Base-by-base conservation (phyloP, 2,113 vertebrate species). In the Elanoides forficatus region DNA sequence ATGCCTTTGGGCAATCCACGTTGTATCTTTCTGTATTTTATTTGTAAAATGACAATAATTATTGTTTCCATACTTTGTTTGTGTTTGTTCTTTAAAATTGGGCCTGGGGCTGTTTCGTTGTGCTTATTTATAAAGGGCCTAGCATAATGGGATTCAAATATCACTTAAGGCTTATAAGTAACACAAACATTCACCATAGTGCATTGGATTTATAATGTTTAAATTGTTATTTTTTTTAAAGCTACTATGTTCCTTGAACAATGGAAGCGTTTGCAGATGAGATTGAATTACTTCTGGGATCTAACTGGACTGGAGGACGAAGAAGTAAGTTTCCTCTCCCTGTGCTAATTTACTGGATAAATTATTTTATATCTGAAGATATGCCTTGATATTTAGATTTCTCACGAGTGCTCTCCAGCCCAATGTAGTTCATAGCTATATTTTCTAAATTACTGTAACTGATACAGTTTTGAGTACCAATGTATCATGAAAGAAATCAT, bases 231-330 rank as follows among this genome's bases (percentile, higher is more conserved):
- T 67, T 93, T 62, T 82, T 92, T 93, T 86, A 19, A 95, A 99
- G 99, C 99, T 52, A 99, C 99, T 50, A 99, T 99, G 97, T 99
- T 99, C 96, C 98, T 99, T 45, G 99, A 99, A 95, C 99, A 99
- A 95, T 99, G 99, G 99, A 99, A 99, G 81, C 98, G 99, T 74
- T 96, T 99, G 50, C 99, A 99, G 97, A 99, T 99, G 98, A 98
- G 99, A 93, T 86, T 99, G 93, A 98, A 98, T 96, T 99, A 99
- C 95, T 98, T 98, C 72, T 99, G 99, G 99, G 99, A 99, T 97
- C 98, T 99, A 81, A 99, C 99, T 10, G 99, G 99, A 42, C 89
- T 99, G 67, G 99, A 99, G 81, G 99, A 99, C 67, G 99, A 99
- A 95, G 99, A 99, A 98, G 99, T 99, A 98, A 97, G 97, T 98